Evolutionary conservation across 2,113 vertebrate genomes (phyloP), one percentile per base, ranked within the genome.

Genomic region (Puntigrus tetrazona): DNA sequence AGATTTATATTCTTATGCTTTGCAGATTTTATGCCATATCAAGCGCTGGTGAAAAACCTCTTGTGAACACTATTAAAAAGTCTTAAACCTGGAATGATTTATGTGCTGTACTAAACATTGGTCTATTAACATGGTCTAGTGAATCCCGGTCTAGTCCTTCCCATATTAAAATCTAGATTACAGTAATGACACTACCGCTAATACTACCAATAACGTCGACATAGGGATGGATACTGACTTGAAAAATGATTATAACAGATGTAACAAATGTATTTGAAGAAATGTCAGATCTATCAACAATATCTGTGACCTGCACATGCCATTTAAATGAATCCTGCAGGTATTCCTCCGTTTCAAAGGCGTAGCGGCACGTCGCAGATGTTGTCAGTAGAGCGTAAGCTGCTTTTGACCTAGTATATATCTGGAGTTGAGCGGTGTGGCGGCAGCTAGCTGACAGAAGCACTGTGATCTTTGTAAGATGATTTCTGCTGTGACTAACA

Each of bases 401-500:
- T 52, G 41, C 1, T 9, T 27, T 81, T 81, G 41, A n/a, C 14
- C 47, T 18, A 25, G 18, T 43, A 16, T 59, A 57, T 38, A 20
- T 38, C 11, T 38, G 1, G 20, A 50, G 75, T 34, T 43, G 11
- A 8, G 34, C n/a, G 16, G 25, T 80, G 34, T 27, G 18, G 31
- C 18, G 16, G 16, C 22, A 50, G 59, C 45, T 69, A 14, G 8
- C 78, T 75, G 74, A 81, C 77, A 84, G 78, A 89, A 82, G 84
- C 86, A 86, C 77, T 16, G 61, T 81, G 63, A 57, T 87, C 76
- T 85, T 89, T 89, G 88, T 87, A 87, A 50, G 47, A 57, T n/a
- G 14, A 67, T 41, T 45, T 36, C 34, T 82, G 57, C 63, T 69
- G 3, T 41, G 11, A 3, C 16, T 36, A 61, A 78, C n/a, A 20